phyloP scores from a whole-genome alignment of 2,797 vertebrate species.

The Hapalemur alaotrensis region DNA sequence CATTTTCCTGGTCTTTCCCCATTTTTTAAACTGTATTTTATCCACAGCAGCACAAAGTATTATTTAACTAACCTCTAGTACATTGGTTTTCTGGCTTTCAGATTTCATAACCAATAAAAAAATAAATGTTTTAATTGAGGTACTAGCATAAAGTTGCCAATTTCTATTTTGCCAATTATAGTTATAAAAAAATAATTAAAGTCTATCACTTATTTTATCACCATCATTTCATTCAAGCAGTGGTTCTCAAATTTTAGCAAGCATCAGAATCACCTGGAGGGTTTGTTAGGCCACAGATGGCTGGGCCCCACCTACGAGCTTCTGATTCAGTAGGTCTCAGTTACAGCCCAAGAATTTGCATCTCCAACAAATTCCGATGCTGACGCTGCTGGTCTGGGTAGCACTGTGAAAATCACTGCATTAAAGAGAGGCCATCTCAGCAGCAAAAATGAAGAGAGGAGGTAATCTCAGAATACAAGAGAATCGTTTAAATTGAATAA shows the following conservation, averaged over 20 bases:
- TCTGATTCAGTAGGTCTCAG: background rate
- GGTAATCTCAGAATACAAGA: background rate
- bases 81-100: constrained; percentile 29
- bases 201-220: background rate
- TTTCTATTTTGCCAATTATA: constrained; percentile 35
- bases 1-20: constrained; percentile 48
- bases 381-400: background rate
- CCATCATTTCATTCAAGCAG: background rate
- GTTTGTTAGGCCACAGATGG: background rate
- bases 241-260: background rate
- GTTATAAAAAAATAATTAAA: constrained; percentile 10
- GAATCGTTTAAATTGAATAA: background rate
- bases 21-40: constrained; percentile 63
- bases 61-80: constrained; percentile 50
- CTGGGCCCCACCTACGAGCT: background rate
- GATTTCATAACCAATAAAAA: constrained; percentile 52
- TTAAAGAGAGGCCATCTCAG: background rate
- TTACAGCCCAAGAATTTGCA: background rate
- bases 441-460: background rate
- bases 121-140: constrained; percentile 28
- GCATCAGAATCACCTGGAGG: background rate
- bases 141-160: background rate
- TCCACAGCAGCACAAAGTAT: constrained; percentile 2
- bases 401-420: constrained; percentile 12
- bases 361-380: background rate